These are phyloP conservation scores for Tretioscincus oriximinensis DNA, from an alignment of 2,113 vertebrate species.

Conservation along the genomic window DNA sequence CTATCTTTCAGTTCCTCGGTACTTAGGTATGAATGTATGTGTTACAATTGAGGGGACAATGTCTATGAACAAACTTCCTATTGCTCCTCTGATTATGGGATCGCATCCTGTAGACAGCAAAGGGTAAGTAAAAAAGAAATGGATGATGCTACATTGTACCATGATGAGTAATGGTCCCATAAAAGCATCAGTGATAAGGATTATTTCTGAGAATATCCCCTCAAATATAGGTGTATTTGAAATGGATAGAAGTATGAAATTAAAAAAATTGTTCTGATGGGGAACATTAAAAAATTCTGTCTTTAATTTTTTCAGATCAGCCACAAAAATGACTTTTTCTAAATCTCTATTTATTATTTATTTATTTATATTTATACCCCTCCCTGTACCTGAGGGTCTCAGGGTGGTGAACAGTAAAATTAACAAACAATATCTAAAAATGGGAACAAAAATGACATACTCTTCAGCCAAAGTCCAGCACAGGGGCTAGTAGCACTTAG, in stretches of 20 bases:
- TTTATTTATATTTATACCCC: no score
- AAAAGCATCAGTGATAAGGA: background rate
- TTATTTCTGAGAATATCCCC: background rate
- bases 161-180: background rate
- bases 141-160: background rate
- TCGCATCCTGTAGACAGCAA: slow-evolving; percentile 96
- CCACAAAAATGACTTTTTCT: background rate
- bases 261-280: background rate
- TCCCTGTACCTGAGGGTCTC: no score
- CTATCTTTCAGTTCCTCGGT: slow-evolving; percentile 81
- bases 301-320: background rate
- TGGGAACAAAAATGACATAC: no score
- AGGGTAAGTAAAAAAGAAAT: slow-evolving; percentile 75
- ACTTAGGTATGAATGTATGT: slow-evolving; percentile 87
- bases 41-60: slow-evolving; percentile 93
- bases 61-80: slow-evolving; percentile 91
- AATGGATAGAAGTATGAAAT: background rate
- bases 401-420: no score
- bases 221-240: background rate
- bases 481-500: no score
- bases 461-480: no score
- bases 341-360: no score
- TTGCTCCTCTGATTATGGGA: slow-evolving; percentile 93
- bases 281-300: background rate
- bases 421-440: no score